Evolutionary conservation across 2,113 vertebrate genomes (phyloP).

Genomic region (Neopipo cinnamomea): DNA sequence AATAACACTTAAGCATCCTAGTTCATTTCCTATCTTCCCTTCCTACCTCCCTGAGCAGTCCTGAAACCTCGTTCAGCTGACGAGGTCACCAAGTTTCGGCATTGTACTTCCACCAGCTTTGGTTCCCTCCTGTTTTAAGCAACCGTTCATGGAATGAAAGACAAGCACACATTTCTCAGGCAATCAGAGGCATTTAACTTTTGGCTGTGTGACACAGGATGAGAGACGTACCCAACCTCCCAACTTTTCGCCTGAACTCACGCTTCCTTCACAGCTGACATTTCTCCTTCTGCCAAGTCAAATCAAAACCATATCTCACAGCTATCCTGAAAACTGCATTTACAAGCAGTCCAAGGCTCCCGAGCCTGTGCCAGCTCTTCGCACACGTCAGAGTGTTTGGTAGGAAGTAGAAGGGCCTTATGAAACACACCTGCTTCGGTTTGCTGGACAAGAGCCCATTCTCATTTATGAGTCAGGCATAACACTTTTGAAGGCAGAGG

Average conservation of each 20-base stretch:
- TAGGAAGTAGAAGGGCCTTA: background rate
- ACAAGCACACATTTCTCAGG: background rate
- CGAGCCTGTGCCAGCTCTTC: background rate
- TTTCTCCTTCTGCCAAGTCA: slow-evolving; percentile 50
- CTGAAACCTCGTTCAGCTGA: background rate
- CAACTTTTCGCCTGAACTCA: background rate
- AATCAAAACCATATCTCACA: background rate
- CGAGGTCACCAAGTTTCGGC: background rate
- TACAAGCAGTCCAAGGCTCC: background rate
- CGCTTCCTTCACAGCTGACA: slow-evolving; percentile 16
- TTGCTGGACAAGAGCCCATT: background rate
- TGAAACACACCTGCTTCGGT: background rate
- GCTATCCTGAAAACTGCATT: background rate
- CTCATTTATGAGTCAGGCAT: background rate
- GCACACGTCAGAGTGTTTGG: background rate
- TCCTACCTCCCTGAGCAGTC: background rate
- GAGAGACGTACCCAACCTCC: background rate
- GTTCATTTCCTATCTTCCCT: background rate
- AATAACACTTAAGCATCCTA: background rate
- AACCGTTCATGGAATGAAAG: background rate
- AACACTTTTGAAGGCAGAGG: background rate
- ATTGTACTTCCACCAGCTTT: accelerated
- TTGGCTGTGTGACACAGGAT: slow-evolving; percentile 18
- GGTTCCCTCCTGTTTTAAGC: background rate
- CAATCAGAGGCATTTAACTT: slow-evolving; percentile 1